Conservation (phyloP, 1,140 invertebrate species). For the Aphaenogaster rudis region DNA sequence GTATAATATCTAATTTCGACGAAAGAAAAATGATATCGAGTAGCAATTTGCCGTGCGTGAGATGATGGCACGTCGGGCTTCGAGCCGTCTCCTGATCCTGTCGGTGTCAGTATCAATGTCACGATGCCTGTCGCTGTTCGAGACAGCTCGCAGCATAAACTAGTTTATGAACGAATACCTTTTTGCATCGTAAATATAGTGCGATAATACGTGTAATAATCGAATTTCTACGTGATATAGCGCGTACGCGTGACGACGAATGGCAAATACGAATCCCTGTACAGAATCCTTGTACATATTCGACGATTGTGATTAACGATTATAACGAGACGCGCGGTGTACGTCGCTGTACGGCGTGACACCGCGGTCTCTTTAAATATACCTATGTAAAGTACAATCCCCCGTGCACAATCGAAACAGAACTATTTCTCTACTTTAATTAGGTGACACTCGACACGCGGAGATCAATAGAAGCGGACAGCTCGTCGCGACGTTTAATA, state of each 20-base stretch:
- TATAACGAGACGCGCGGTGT: constrained; percentile 54
- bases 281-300: constrained; percentile 77
- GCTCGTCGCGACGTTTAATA: constrained; percentile 28
- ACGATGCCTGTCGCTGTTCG: constrained; percentile 11
- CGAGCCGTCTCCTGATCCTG: constrained; percentile 22
- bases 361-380: constrained; percentile 72
- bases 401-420: constrained; percentile 77
- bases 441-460: constrained; percentile 50
- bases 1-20: constrained; percentile 6
- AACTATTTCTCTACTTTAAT: constrained; percentile 83
- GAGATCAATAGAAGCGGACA: constrained; percentile 53
- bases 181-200: constrained; percentile 52
- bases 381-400: constrained; percentile 81
- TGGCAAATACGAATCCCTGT: constrained; percentile 76
- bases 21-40: background rate
- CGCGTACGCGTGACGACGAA: constrained; percentile 71
- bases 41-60: constrained; percentile 14
- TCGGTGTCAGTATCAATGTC: constrained; percentile 52
- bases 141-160: background rate
- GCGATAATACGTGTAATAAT: constrained; percentile 58
- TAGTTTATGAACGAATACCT: constrained; percentile 38
- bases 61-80: background rate
- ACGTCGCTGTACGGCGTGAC: constrained; percentile 7
- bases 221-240: constrained; percentile 62
- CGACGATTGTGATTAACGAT: constrained; percentile 65